These are phyloP conservation scores for Lipotes vexillifer DNA, from an alignment of 2,113 vertebrate species.

Conservation along the genomic window DNA sequence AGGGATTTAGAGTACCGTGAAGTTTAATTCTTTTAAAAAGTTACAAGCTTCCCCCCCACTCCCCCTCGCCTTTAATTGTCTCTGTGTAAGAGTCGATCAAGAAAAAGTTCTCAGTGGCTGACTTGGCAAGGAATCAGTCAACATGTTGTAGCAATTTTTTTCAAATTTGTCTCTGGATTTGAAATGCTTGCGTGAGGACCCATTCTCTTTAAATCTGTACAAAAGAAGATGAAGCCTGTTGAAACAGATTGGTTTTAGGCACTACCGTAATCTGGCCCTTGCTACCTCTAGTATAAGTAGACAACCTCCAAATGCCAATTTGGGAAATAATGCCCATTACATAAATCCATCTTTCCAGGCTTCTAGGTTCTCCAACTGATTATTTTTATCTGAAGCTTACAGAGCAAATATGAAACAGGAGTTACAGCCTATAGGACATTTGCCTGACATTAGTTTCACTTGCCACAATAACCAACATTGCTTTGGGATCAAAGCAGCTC, in stretches of 20 bases:
- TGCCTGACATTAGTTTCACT: slow-evolving; percentile 70
- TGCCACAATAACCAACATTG: slow-evolving; percentile 70
- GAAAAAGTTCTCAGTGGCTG: slow-evolving; percentile 73
- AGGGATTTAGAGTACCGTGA: not conserved
- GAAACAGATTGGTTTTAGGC: slow-evolving; percentile 81
- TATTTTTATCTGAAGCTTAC: slow-evolving; percentile 70
- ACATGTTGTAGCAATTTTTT: slow-evolving; percentile 82
- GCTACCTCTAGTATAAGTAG: slow-evolving; percentile 63
- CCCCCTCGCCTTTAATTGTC: slow-evolving; percentile 55
- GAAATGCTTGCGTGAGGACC: slow-evolving; percentile 83
- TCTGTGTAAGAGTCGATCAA: slow-evolving; percentile 68
- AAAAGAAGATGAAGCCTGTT: slow-evolving; percentile 84
- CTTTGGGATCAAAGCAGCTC: slow-evolving; percentile 60
- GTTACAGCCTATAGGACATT: slow-evolving; percentile 69
- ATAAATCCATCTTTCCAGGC: slow-evolving; percentile 62
- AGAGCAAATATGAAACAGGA: slow-evolving; percentile 66
- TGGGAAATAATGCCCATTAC: slow-evolving; percentile 53
- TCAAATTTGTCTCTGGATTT: slow-evolving; percentile 84
- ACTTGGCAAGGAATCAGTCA: slow-evolving; percentile 83
- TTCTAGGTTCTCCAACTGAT: slow-evolving; percentile 56
- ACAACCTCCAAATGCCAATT: slow-evolving; percentile 61
- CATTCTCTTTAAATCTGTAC: slow-evolving; percentile 81
- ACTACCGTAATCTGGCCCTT: slow-evolving; percentile 71
- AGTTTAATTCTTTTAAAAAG: slow-evolving; percentile 76
- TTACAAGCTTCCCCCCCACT: slow-evolving; percentile 50